Conservation (phyloP, 2,797 vertebrate genomes). For the Ibycter americanus region DNA sequence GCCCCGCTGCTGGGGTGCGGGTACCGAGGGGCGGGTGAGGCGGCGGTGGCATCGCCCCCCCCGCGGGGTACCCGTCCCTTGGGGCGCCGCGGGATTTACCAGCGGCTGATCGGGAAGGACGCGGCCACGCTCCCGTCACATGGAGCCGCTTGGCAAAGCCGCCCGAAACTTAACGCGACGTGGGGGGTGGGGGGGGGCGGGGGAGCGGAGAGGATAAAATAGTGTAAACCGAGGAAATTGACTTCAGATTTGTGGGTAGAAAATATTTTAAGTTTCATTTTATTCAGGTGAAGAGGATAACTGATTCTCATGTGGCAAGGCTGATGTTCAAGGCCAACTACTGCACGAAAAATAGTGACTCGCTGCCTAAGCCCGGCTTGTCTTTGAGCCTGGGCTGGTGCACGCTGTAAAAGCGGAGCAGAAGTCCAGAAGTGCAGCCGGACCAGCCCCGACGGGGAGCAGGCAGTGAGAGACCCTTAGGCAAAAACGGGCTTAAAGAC, state of each 20-base stretch:
- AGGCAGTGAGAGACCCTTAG: not conserved
- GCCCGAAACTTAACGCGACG: not conserved
- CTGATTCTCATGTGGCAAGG: not conserved
- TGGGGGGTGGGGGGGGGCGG: not conserved
- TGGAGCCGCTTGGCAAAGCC: not conserved
- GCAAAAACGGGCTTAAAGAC: not conserved
- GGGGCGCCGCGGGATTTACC: not conserved
- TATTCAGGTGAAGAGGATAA: not conserved
- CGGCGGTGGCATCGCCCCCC: not conserved
- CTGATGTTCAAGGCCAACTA: conserved; percentile 57
- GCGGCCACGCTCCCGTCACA: not conserved
- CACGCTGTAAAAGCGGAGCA: not conserved
- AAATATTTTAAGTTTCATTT: not conserved
- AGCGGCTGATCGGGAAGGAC: conserved; percentile 25
- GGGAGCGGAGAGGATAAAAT: not conserved
- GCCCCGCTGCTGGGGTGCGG: not conserved
- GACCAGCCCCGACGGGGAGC: not conserved
- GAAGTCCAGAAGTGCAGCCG: not conserved
- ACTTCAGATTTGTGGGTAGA: not conserved
- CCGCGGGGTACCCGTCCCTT: not conserved
- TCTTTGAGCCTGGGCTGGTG: not conserved
- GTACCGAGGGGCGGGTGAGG: not conserved
- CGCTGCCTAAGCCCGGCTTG: not conserved
- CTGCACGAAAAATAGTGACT: not conserved
- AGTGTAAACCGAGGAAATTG: not conserved